Evolutionary conservation across 2,888 invertebrate genomes (phyloP), one percentile per base, ranked within the genome.

Genomic region (Drosophila anceps): DNA sequence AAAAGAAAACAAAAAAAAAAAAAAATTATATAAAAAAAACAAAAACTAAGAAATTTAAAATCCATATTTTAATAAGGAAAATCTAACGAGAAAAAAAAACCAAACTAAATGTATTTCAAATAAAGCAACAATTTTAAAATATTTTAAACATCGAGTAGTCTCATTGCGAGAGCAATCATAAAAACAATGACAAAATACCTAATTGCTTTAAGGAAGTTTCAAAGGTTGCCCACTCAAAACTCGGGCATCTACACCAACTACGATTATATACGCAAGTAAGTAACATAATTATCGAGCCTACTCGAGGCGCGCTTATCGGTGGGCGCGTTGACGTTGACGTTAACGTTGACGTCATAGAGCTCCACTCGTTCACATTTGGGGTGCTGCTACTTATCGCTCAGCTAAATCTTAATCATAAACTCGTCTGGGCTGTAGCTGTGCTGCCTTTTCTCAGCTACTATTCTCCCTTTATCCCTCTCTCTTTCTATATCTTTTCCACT

Each of bases 11-110:
- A 51, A 18, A 13, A n/a, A 20, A 6, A 29, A 31, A 53, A 18
- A 6, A 24, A 31, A 24, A 72, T 55, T 2, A 24, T 24, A 24
- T 2, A 24, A 3, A 24, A 54, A 29, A 69, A 70, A 50, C 51
- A 75, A 37, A 61, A 68, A 65, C 27, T 58, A 76, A 39, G 13
- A 64, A 75, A 76, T 63, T 57, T 33, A 27, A 58, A 79, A 76
- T 62, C 53, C 76, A 70, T 84, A 89, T 84, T 87, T 89, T 84
- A 85, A 50, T 77, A 80, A 75, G 68, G 68, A 69, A 48, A 55
- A 54, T 37, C 31, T 48, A 66, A 68, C 12, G 43, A 57, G 55
- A 51, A 27, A 39, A 8, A 15, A 62, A 54, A 15, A 53, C 35
- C n/a, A n/a, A 51, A 50, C 9, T 44, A 39, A 69, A 63, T 69